phyloP scores from a whole-genome alignment of 1,140 invertebrate species.

The Yoshiicerus persimilis region DNA sequence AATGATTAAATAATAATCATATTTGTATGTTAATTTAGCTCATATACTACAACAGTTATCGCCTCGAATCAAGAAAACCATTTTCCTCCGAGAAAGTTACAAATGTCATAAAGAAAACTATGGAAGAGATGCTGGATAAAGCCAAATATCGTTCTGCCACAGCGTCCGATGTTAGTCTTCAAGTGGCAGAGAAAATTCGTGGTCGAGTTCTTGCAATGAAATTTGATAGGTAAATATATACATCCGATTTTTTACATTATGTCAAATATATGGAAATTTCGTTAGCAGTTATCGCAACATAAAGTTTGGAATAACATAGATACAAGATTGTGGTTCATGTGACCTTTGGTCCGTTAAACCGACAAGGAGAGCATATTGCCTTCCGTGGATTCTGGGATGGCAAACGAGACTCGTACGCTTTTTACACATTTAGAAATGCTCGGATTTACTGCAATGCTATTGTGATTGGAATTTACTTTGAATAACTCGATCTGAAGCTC shows the following conservation, averaged over 20 bases:
- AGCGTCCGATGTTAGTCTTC: not conserved
- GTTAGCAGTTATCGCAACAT: not conserved
- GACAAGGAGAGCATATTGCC: conserved; percentile 36
- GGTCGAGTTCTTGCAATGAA: not conserved
- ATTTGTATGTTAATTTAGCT: not conserved
- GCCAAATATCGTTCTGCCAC: conserved; percentile 15
- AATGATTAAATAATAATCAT: not conserved
- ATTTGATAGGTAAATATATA: conserved; percentile 35
- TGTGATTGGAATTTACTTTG: conserved; percentile 34
- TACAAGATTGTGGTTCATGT: conserved; percentile 35
- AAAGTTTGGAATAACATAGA: not conserved
- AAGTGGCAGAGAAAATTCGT: conserved; percentile 36
- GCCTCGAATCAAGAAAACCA: conserved; percentile 18
- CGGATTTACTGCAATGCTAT: not conserved
- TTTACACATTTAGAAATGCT: conserved; percentile 14
- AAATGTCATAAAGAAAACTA: not conserved
- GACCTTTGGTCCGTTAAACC: conserved; percentile 13
- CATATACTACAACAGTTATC: conserved; percentile 30
- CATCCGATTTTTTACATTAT: not conserved
- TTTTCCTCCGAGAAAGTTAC: not conserved
- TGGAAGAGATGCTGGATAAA: conserved; percentile 33
- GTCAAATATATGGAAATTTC: not conserved
- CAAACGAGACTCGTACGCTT: conserved; percentile 30
- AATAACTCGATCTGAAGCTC: too few relatives aligned
- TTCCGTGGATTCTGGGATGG: conserved; percentile 32